Conservation (phyloP, 2,888 invertebrate genomes). For the Caenorhabditis doughertyi region DNA sequence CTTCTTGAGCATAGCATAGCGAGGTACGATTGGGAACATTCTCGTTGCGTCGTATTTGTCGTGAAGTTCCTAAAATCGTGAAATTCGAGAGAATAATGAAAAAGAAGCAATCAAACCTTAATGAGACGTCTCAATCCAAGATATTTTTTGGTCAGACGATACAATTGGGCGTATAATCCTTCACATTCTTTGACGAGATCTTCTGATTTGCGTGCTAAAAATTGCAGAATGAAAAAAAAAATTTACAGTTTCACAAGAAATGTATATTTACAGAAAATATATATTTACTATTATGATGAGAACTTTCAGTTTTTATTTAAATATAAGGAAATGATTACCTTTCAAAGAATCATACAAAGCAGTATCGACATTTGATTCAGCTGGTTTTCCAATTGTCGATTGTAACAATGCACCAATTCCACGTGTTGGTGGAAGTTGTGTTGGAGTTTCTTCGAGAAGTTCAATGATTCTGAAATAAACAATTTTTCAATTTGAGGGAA, state of each 20-base stretch:
- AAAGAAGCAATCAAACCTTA: conserved; percentile 46
- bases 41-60: conserved; percentile 77
- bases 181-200: conserved; percentile 95
- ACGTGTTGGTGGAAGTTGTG: conserved; percentile 65
- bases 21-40: conserved; percentile 83
- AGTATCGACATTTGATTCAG: conserved; percentile 80
- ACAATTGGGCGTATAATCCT: conserved; percentile 94
- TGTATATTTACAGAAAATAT: too few relatives aligned
- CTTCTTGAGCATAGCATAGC: conserved; percentile 96
- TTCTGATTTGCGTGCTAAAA: conserved; percentile 92
- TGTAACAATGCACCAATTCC: conserved; percentile 81
- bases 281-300: too few relatives aligned
- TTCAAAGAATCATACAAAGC: conserved; percentile 75
- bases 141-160: conserved; percentile 93
- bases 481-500: too few relatives aligned
- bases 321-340: conserved; percentile 68
- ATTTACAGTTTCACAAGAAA: background rate
- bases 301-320: background rate
- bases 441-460: conserved; percentile 76
- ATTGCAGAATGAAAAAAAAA: background rate
- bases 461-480: conserved; percentile 73
- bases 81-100: background rate
- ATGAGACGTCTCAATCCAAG: conserved; percentile 90
- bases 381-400: conserved; percentile 75
- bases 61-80: conserved; percentile 72